Base-by-base conservation (phyloP, 2,113 vertebrate genomes). In the Apodemus sylvaticus region DNA sequence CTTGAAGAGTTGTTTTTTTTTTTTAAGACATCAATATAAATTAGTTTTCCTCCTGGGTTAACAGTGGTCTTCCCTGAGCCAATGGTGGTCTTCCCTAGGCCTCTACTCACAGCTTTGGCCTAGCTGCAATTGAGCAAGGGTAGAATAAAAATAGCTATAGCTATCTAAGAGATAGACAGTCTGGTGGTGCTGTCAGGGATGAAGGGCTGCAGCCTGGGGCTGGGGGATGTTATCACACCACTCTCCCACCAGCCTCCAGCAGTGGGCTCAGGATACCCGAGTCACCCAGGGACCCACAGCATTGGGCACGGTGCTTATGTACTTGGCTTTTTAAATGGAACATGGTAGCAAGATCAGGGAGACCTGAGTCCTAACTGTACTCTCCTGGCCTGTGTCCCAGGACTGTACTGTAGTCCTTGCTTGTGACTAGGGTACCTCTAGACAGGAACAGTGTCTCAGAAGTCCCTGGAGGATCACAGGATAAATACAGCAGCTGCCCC, bases 101-200 rank as follows among this genome's bases (percentile, higher is more conserved):
- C 94, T 89, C 86, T 62, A 76, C 82, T 71, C 42, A 64, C 90
- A 88, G 78, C n/a, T 95, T 96, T 22, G 77, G 66, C 89, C 96
- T 5, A 20, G 16, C 92, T 36, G 16, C n/a, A 9, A 93, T 97
- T 62, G 53, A 82, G 78, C 60, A 79, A 97, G 92, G 94, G 81
- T 96, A 74, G 91, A 91, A 51, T 89, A 98, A 98, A 98, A 98
- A 98, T 97, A 98, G 98, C 96, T 24, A 29, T 48, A 45, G 91
- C 96, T 98, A 96, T 98, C 98, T 97, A 97, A 66, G 95, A 97
- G 98, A 98, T 98, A 95, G 86, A 42, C 77, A 3, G 96, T 89
- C 74, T 95, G 48, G 91, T 96, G 17, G 39, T 19, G 94, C 85
- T 95, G 96, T 51, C 66, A 68, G 97, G 89, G 95, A 93, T 7